Evolutionary conservation across 2,113 vertebrate genomes (phyloP), one percentile per base, ranked within the genome.

Genomic region (Oryzias celebensis): DNA sequence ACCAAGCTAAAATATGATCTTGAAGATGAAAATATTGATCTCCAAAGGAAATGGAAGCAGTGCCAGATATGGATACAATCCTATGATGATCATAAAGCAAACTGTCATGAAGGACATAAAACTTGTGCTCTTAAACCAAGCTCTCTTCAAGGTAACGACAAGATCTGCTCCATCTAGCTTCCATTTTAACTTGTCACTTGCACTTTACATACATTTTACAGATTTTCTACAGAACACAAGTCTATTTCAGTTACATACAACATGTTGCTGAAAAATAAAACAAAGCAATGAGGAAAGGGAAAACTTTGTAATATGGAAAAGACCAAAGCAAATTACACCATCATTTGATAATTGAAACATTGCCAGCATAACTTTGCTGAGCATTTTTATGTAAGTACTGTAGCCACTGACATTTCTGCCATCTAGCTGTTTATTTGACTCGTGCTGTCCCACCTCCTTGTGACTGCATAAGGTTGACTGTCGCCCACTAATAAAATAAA

Each of bases 401-500:
- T 22, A 41, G 52, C 71, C 53, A 36, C 46, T 44, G 58, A 23
- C 46, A 8, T 56, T 52, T 57, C 18, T 66, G 53, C 73, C 78
- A 62, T 69, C 61, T 62, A 75, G 75, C 68, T 77, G 75, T 78
- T 77, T 68, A 62, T 80, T 26, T 47, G 46, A 67, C 49, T 72
- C 7, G 4, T 14, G 14, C 57, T 28, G 57, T 68, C 68, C 75
- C 79, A 70, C 80, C 85, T 77, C 62, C 58, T 75, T 79, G 78
- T 85, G 77, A 85, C 62, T 66, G 68, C 64, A 48, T 64, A 72
- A 85, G 84, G 82, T 81, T 86, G 85, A 83, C 82, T 60, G 60
- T 74, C 78, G 77, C 62, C 79, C 58, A 60, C 82, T 84, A 86
- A 88, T 87, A 87, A 86, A 86, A 84, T 84, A 81, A 82, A 80